Base-by-base conservation (phyloP, 1,140 invertebrate genomes). In the Apis dorsata region DNA sequence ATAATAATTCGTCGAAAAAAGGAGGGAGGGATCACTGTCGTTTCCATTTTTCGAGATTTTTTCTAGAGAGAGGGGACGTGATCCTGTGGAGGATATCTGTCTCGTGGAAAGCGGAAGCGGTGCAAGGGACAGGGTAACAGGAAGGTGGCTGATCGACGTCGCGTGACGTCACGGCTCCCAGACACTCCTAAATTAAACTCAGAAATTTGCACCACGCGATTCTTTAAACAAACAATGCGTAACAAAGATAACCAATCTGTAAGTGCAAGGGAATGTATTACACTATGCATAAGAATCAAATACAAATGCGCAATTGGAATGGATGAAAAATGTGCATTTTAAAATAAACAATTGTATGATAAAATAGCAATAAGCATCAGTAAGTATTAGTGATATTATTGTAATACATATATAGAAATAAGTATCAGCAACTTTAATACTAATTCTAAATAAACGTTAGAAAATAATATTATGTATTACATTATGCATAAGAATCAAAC, bases 141-240 rank as follows among this genome's bases (percentile, higher is more conserved):
- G 68, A 51, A 51, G 21, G 44, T 70, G 44, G 21, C 68, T 70
- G 44, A 49, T 51, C 15, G 68, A 70, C 49, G 68, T 70, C n/a
- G 68, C 1, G 0, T 21, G 21, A 68, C 44, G 44, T 68, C 1
- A 70, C 68, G 12, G 21, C 34, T 19, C 68, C 34, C 49, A 69
- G 68, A 49, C n/a, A n/a, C 21, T 49, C 13, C 68, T 15, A 51
- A 70, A 70, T 70, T 70, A 70, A 70, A 70, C 68, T 15, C 13
- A 70, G 49, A 51, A 51, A 70, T 70, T 49, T 51, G 68, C 68
- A 15, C 49, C 21, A 1, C 11, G 68, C 21, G 44, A 70, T 70
- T 70, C 49, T 70, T 70, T 70, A 70, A 70, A 70, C 68, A 70
- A 70, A 70, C 68, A n/a, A 12, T 21, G 44, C 19, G 66, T 0